Base-by-base conservation (phyloP, 1,140 invertebrate genomes). In the Ceratitis capitata region DNA sequence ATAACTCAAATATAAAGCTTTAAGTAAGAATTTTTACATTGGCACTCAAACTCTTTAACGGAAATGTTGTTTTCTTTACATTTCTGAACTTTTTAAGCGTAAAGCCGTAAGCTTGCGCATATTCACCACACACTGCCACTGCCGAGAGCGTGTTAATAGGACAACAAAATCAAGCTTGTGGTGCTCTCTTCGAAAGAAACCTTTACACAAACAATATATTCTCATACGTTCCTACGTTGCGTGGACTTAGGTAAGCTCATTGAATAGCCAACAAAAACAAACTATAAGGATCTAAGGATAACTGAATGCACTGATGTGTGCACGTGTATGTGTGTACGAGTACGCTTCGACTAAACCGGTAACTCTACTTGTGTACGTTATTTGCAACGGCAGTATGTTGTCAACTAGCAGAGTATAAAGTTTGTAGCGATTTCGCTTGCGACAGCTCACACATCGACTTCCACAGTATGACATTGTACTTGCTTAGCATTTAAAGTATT, bases 361-460 rank as follows among this genome's bases (percentile, higher is more conserved):
- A 45, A 78, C 69, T 78, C 58, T 64, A 64, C 23, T 16, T 64
- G 29, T 64, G 19, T n/a, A n/a, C 12, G 32, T 4, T 32, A 3
- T 23, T 78, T 23, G 69, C 39, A 23, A n/a, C 45, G 69, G 42
- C 39, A 78, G 69, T 78, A 39, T 47, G 69, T 78, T 78, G 69
- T 45, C 7, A 78, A 78, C 69, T 39, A 78, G 42, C 39, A n/a
- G 69, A 14, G 1, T 35, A 26, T 16, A 45, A 78, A 78, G 69
- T 78, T 78, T 78, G 39, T 78, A n/a, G n/a, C 19, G 19, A 19
- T 78, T 74, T 45, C n/a, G 69, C 64, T 78, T 78, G 39, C 69
- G 39, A 39, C 39, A 78, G 45, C 39, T 78, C 19, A 78, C 19
- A 78, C 64, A 35, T 14, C 29, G 19, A 42, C 32, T 69, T 19